Evolutionary conservation across 2,797 vertebrate species (phyloP).

Genomic region (Lagorchestes hirsutus): DNA sequence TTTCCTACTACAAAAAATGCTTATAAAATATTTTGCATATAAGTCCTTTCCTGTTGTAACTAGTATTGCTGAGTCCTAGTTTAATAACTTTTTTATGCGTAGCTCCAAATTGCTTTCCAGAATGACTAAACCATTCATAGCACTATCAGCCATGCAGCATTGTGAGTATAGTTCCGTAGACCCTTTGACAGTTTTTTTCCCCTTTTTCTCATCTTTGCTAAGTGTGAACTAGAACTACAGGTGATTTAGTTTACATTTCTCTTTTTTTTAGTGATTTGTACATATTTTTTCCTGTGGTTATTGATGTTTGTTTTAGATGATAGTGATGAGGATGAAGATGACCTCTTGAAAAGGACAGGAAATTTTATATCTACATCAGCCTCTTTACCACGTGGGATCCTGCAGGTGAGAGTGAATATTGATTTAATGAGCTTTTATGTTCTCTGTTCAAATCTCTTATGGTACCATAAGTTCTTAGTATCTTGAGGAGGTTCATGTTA

Average conservation of each 20-base stretch:
- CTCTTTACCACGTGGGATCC: constrained; percentile 89
- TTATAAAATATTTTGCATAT: not conserved
- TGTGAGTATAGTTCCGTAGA: not conserved
- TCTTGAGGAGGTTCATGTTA: not conserved
- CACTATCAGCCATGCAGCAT: not conserved
- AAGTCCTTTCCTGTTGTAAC: not conserved
- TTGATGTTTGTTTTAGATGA: constrained; percentile 79
- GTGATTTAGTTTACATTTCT: not conserved
- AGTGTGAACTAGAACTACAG: not conserved
- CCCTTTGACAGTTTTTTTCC: not conserved
- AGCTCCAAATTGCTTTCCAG: not conserved
- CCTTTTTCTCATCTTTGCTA: not conserved
- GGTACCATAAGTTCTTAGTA: not conserved
- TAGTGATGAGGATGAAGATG: constrained; percentile 85
- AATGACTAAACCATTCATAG: not conserved
- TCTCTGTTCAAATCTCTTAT: not conserved
- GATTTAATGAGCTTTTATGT: not conserved
- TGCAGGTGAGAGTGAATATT: constrained; percentile 88
- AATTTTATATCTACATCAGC: constrained; percentile 90
- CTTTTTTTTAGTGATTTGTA: not conserved
- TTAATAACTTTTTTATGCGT: not conserved
- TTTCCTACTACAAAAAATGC: not conserved
- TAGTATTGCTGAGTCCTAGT: not conserved
- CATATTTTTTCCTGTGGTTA: not conserved
- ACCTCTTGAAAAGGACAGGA: constrained; percentile 92